These are phyloP conservation scores for Pseudopleuronectes americanus DNA, from an alignment of 2,797 vertebrate species.

Conservation along the genomic window DNA sequence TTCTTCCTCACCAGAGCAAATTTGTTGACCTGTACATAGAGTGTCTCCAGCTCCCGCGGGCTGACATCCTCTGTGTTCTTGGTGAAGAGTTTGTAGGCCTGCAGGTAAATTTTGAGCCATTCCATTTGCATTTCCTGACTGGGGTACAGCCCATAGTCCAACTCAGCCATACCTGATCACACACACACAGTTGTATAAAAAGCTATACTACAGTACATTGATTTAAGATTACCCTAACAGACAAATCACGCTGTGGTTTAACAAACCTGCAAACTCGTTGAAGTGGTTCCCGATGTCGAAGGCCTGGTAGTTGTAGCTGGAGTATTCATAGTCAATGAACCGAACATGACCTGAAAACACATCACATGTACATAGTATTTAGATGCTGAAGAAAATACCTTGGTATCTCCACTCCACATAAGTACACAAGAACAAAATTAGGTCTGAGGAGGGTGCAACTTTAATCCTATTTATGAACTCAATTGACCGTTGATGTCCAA, in stretches of 20 bases:
- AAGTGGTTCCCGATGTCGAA: constrained; percentile 99
- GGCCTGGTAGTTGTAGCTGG: constrained; percentile 97
- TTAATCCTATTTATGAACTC: too few species aligned
- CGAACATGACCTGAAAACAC: constrained; percentile 85
- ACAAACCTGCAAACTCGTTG: constrained; percentile 96
- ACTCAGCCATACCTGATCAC: constrained; percentile 90
- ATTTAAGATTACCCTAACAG: background rate
- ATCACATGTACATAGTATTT: background rate
- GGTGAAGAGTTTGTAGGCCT: constrained; percentile 88
- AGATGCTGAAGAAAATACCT: too few species aligned
- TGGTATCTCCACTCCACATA: too few species aligned
- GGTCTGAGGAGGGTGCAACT: too few species aligned
- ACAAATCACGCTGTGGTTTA: background rate
- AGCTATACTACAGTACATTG: background rate
- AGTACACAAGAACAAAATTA: too few species aligned
- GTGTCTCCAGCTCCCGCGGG: constrained; percentile 88
- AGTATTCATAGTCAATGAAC: constrained; percentile 98
- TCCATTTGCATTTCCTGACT: constrained; percentile 89
- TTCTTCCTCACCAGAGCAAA: constrained; percentile 91
- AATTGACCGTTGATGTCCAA: too few species aligned
- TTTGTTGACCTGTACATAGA: constrained; percentile 97
- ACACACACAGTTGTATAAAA: background rate
- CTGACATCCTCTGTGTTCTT: constrained; percentile 81
- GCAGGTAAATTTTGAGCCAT: constrained; percentile 92
- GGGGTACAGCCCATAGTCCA: constrained; percentile 90